A percentile compares a stretch with the other conserved stretches of the same genome.
phyloP scores from a whole-genome alignment of 2,888 invertebrate genomes.

The Atrina japonica region DNA sequence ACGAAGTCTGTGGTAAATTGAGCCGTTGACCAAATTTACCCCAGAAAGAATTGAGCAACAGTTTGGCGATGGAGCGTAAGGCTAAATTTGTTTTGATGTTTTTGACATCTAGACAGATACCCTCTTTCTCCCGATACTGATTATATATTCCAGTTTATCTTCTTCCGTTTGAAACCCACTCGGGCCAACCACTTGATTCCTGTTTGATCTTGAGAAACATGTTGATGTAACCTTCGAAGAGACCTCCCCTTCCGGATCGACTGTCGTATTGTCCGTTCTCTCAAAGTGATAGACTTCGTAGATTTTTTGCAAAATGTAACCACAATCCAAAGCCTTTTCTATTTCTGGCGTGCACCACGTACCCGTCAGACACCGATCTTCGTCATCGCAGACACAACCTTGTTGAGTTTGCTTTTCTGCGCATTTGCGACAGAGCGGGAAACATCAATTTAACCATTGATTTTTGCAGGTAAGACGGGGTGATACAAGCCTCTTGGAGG shows the following conservation, averaged over 20 bases:
- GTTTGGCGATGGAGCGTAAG: conserved; percentile 6
- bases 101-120: conserved; percentile 14
- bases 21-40: conserved; percentile 23
- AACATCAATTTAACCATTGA: conserved; percentile 73
- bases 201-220: conserved; percentile 34
- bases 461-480: conserved; percentile 70
- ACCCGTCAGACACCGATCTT: conserved; percentile 64
- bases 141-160: conserved; percentile 20
- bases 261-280: conserved; percentile 23
- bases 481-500: conserved; percentile 68
- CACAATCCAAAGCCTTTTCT: conserved; percentile 44
- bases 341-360: conserved; percentile 78
- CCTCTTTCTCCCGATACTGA: conserved; percentile 18
- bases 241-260: conserved; percentile 13
- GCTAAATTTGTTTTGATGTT: conserved; percentile 25
- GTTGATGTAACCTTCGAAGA: conserved; percentile 28
- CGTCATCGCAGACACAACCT: conserved; percentile 67
- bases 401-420: conserved; percentile 53
- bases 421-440: conserved; percentile 69
- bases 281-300: conserved; percentile 41
- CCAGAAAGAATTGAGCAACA: conserved; percentile 18
- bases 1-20: conserved; percentile 6
- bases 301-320: conserved; percentile 28
- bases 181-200: conserved; percentile 21
- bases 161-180: conserved; percentile 10